These are phyloP conservation scores for Bergia puertoricense DNA, from an alignment of 92 coral and sea anemone genomes.

Conservation along the genomic window DNA sequence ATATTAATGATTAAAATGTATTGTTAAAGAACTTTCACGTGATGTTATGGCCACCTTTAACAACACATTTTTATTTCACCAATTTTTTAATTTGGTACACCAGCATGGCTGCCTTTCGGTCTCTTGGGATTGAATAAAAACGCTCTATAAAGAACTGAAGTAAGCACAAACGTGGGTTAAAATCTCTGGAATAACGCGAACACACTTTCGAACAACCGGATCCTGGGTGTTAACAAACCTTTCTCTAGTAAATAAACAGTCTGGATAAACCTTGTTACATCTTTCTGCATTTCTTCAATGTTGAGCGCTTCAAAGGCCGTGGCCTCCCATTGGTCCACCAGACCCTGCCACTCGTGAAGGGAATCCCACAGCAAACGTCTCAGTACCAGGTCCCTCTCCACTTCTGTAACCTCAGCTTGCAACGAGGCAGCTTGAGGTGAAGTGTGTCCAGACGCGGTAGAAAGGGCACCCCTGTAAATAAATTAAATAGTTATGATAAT, in stretches of 20 bases:
- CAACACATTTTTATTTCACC: too few relatives aligned
- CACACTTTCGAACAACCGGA: neutral
- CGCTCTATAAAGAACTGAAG: too few relatives aligned
- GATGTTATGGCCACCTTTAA: too few relatives aligned
- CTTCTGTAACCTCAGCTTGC: slow-evolving; percentile 88
- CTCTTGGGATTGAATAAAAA: too few relatives aligned
- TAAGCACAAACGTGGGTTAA: too few relatives aligned
- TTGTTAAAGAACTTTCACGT: too few relatives aligned
- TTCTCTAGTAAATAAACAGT: slow-evolving; percentile 87
- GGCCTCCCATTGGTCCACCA: slow-evolving; percentile 85
- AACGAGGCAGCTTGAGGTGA: slow-evolving; percentile 74
- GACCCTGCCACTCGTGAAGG: slow-evolving; percentile 89
- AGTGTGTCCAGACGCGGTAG: slow-evolving; percentile 39
- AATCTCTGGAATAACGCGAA: neutral
- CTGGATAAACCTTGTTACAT: slow-evolving; percentile 86
- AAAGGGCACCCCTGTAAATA: slow-evolving; percentile 51
- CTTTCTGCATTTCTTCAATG: slow-evolving; percentile 82
- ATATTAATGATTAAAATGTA: too few relatives aligned
- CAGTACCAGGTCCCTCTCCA: slow-evolving; percentile 85
- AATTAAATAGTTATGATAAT: neutral
- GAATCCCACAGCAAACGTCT: slow-evolving; percentile 94
- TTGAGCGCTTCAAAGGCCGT: slow-evolving; percentile 83
- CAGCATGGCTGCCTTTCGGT: too few relatives aligned
- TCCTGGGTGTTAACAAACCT: slow-evolving; percentile 51
- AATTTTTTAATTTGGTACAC: too few relatives aligned